Percentiles rank a stretch among this genome's conserved stretches.
phyloP scores from a whole-genome alignment of 2,797 vertebrate species.

The Pachyuromys duprasi region DNA sequence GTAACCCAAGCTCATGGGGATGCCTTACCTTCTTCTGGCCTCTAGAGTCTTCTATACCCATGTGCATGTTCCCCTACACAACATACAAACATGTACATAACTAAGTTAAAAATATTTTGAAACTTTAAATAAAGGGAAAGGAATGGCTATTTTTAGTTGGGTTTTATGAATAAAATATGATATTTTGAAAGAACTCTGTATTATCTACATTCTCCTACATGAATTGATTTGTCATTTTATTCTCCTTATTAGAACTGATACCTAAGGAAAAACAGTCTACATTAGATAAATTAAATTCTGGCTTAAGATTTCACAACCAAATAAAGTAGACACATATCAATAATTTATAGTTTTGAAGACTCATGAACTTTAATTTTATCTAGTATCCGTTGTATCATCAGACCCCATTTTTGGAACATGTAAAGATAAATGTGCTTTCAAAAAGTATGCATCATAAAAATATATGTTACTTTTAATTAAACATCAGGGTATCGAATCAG shows the following conservation, averaged over 20 bases:
- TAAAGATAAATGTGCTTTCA: background rate
- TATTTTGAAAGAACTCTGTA: background rate
- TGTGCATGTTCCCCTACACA: too few species aligned
- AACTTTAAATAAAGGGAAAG: background rate
- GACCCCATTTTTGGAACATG: background rate
- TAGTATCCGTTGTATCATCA: background rate
- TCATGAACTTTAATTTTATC: background rate
- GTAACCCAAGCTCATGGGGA: too few species aligned
- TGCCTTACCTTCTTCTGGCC: background rate
- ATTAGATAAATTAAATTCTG: background rate
- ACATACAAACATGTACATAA: background rate
- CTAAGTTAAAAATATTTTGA: background rate
- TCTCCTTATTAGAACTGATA: background rate
- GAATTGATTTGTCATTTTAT: background rate
- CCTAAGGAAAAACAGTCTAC: background rate
- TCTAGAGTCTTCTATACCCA: too few species aligned
- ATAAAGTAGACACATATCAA: background rate
- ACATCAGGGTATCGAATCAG: too few species aligned
- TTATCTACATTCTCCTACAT: background rate
- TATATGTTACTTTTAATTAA: background rate
- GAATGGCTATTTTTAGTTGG: background rate
- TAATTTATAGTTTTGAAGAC: background rate
- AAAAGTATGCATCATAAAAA: background rate
- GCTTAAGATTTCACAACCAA: constrained; percentile 9
- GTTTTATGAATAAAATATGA: background rate